phyloP scores from a whole-genome alignment of 2,888 invertebrate genomes.

The Callyntrura sp. region DNA sequence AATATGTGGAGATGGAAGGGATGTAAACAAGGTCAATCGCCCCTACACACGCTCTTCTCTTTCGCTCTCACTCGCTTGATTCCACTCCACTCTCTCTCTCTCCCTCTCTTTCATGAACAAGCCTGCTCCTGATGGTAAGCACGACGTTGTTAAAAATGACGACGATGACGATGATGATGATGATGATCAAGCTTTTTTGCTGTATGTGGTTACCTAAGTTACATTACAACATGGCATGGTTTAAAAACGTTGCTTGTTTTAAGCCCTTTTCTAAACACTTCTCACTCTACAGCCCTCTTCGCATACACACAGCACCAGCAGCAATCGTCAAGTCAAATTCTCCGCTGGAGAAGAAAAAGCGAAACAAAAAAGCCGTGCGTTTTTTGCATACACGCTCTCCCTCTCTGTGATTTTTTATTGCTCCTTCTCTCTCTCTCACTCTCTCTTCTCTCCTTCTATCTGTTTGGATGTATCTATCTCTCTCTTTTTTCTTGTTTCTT shows the following conservation, averaged over 20 bases:
- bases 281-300: constrained; percentile 14
- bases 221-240: not conserved
- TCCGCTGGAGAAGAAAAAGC: not conserved
- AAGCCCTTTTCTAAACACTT: constrained; percentile 72
- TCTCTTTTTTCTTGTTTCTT: not conserved
- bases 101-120: not conserved
- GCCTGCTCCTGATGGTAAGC: not conserved
- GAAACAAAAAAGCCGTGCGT: constrained; percentile 13
- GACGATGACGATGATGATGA: constrained; percentile 24
- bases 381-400: not conserved
- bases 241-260: constrained; percentile 5
- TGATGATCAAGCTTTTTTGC: constrained; percentile 5
- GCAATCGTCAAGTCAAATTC: constrained; percentile 23
- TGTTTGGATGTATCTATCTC: not conserved
- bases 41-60: constrained; percentile 76
- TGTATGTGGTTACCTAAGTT: not conserved
- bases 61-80: constrained; percentile 26
- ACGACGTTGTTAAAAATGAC: not conserved
- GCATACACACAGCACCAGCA: not conserved
- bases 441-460: no score
- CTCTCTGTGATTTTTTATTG: not conserved
- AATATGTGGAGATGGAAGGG: constrained; percentile 77
- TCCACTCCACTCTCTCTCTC: constrained; percentile 25
- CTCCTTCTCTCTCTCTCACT: not conserved
- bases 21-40: constrained; percentile 83